phyloP scores from a whole-genome alignment of 2,888 invertebrate genomes.

The Campoplex capitator region DNA sequence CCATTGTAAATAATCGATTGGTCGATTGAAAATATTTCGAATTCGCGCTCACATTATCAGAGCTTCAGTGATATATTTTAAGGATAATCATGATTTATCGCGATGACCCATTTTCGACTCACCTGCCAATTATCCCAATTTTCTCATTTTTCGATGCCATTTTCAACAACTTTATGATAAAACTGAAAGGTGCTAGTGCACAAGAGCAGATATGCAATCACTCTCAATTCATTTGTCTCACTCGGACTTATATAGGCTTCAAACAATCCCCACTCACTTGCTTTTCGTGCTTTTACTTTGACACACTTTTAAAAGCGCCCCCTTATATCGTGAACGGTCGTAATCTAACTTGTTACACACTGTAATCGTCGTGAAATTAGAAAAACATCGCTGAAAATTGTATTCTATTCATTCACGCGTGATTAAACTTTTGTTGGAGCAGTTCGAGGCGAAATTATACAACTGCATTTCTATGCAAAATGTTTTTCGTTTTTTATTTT shows the following conservation, averaged over 20 bases:
- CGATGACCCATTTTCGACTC: constrained; percentile 65
- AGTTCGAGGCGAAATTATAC: too few relatives aligned
- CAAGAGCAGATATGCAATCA: constrained; percentile 21
- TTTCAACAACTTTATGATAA: constrained; percentile 24
- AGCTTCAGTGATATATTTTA: neutral
- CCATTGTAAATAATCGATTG: neutral
- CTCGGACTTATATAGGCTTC: constrained; percentile 47
- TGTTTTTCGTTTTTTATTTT: neutral
- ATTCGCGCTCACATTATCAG: neutral
- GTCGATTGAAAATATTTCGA: neutral
- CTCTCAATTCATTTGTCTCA: constrained; percentile 23
- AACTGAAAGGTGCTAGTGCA: neutral
- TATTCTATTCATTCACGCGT: neutral
- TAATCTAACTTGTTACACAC: neutral
- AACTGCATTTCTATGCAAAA: neutral
- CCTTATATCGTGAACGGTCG: neutral
- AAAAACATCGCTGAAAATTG: neutral
- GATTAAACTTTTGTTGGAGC: neutral
- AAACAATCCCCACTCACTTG: constrained; percentile 7
- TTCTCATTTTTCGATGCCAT: constrained; percentile 85
- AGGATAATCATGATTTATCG: constrained; percentile 5
- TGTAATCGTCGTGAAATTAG: neutral
- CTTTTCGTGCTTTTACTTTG: neutral
- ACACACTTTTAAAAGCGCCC: constrained; percentile 3
- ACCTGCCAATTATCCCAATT: constrained; percentile 93